Evolutionary conservation across 2,888 invertebrate genomes (phyloP).

Genomic region (Hirtodrosophila alboralis): DNA sequence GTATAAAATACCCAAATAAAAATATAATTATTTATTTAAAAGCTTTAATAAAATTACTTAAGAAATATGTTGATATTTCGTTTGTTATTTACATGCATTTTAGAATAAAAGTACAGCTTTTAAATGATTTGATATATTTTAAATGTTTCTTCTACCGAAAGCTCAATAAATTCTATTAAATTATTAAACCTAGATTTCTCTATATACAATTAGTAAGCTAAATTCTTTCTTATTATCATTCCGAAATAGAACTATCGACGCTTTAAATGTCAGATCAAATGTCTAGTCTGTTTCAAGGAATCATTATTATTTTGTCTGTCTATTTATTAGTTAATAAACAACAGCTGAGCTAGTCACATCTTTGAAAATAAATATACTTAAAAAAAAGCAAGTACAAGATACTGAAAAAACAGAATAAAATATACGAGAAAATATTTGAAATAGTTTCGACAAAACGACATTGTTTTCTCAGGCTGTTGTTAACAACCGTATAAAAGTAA

Average conservation of each 20-base stretch:
- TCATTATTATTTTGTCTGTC: conserved; percentile 44
- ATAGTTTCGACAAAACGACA: conserved; percentile 42
- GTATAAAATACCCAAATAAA: too few relatives aligned
- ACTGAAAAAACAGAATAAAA: conserved; percentile 8
- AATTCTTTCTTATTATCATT: conserved; percentile 7
- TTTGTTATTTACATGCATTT: too few relatives aligned
- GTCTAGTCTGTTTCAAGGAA: conserved; percentile 45
- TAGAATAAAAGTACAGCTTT: too few relatives aligned
- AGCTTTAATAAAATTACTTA: too few relatives aligned
- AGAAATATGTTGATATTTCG: too few relatives aligned
- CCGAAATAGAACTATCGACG: conserved; percentile 30
- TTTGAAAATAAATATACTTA: conserved; percentile 38
- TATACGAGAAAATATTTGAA: conserved; percentile 49
- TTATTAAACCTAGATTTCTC: too few relatives aligned
- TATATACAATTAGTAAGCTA: too few relatives aligned
- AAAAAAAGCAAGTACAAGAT: conserved; percentile 26
- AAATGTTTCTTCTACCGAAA: too few relatives aligned
- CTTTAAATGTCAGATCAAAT: conserved; percentile 53
- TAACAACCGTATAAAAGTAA: conserved; percentile 26
- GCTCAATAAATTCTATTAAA: too few relatives aligned
- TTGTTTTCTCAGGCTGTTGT: conserved; percentile 62
- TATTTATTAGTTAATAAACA: conserved; percentile 48
- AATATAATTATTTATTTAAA: too few relatives aligned
- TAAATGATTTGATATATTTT: too few relatives aligned
- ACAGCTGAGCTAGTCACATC: conserved; percentile 51